Base-by-base conservation (phyloP, 2,888 invertebrate genomes). In the Agrochola litura region DNA sequence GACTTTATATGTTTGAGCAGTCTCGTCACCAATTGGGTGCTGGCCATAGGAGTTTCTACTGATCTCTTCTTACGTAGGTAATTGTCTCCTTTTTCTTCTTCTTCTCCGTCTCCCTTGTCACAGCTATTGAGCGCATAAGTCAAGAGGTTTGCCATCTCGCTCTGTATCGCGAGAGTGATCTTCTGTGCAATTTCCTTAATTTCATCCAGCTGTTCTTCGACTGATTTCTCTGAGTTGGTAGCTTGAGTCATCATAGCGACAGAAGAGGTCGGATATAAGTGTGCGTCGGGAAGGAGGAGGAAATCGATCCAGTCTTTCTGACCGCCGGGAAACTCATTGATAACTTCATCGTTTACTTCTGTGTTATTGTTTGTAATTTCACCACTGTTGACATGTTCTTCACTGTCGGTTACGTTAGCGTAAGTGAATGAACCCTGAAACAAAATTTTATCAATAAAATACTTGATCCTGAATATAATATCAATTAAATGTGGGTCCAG, bases 1-100 rank as follows among this genome's bases (percentile, higher is more conserved):
- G 92, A 91, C 83, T 96, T 96, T 2, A 96, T 96, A 78, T 96
- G 96, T 75, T 94, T 95, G 2, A 96, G 86, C 41, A 96, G 81
- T 86, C 95, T 92, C 90, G 93, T 94, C 0, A 96, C 92, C 19
- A 96, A 76, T 52, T 94, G 90, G 3, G 95, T 92, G 85, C 95
- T 95, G 52, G 94, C 96, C 92, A 95, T 92, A 3, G 96, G 95
- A 30, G 93, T 90, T 84, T 96, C 96, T 1, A 84, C 61, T 9
- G 96, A 96, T 84, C 96, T 92, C 79, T 90, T 95, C 68, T 89
- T 92, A 75, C 95, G 94, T 22, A 88, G 61, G 10, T 85, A 88
- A 54, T 92, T 93, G 6, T 92, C 93, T 52, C 90, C 93, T 43
- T n/a, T 16, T 54, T 90, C 86, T 2, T 76, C 61, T 3, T 88